Evolutionary conservation across 1,140 invertebrate species (phyloP), one percentile per base, ranked within the genome.

Genomic region (Danaus plexippus): DNA sequence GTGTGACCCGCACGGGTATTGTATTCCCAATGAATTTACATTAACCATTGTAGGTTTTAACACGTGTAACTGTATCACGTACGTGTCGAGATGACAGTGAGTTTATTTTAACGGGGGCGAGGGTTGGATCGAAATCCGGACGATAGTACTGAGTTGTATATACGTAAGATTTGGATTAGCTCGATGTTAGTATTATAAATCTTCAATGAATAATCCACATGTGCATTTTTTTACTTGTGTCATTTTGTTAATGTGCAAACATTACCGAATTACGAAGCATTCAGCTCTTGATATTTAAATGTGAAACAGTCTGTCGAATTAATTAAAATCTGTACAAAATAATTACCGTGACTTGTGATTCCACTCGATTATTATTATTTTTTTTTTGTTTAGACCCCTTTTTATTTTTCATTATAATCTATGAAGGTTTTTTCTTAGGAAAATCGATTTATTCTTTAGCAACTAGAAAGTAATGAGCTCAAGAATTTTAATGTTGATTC

Each of bases 251-350:
- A 72, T 76, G 73, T 80, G 73, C 68, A 71, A 75, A 71, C 67
- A 72, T 61, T 75, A 79, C 80, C 78, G 77, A 83, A 83, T 84
- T 82, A 69, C 69, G 75, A 75, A 73, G 63, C 64, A 73, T 78
- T 32, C 57, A 66, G 71, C 72, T 70, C 46, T 15, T 61, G 12
- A 67, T 71, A 69, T 69, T 69, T 74, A 64, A 69, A 80, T 84
- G 79, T 86, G 78, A 81, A 52, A 79, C 75, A 80, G 67, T 83
- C 80, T 80, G 77, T 83, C 79, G 73, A 83, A 85, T 83, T 84
- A 83, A 85, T 83, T 84, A 86, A 86, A 86, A 61, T 85, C 80
- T 86, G 81, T 85, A 86, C 80, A 86, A 86, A 86, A 86, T 64
- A 81, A 75, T 48, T 46, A 76, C 18, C 77, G 72, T 76, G 75